Evolutionary conservation across 2,113 vertebrate genomes (phyloP).

Genomic region (Balaeniceps rex): DNA sequence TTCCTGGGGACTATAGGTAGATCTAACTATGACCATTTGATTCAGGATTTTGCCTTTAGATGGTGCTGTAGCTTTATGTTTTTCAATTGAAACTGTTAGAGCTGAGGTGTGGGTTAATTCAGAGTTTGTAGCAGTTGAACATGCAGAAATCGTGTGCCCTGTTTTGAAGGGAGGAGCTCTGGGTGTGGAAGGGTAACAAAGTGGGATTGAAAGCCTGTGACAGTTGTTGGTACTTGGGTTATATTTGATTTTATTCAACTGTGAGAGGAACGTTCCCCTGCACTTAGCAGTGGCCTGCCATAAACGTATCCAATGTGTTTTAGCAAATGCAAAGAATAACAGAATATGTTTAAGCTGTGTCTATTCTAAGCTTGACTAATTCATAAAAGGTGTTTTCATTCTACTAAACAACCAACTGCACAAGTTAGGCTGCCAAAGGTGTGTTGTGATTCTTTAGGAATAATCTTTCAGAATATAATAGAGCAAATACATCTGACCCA

Average conservation of each 20-base stretch:
- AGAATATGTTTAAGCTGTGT: background rate
- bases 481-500: background rate
- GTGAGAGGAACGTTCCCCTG: background rate
- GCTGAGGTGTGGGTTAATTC: background rate
- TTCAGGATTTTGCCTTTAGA: conserved; percentile 33
- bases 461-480: background rate
- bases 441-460: background rate
- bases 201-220: background rate
- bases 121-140: background rate
- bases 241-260: background rate
- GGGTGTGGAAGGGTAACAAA: background rate
- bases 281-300: background rate
- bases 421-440: background rate
- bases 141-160: background rate
- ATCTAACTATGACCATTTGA: background rate
- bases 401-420: background rate
- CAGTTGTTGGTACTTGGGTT: background rate
- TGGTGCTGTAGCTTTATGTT: conserved; percentile 9
- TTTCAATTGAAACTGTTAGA: background rate
- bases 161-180: background rate
- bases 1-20: background rate
- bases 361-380: background rate
- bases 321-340: background rate
- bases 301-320: background rate
- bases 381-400: background rate